Evolutionary conservation across 2,888 invertebrate genomes (phyloP), one percentile per base, ranked within the genome.

Genomic region (Tipula helvola): DNA sequence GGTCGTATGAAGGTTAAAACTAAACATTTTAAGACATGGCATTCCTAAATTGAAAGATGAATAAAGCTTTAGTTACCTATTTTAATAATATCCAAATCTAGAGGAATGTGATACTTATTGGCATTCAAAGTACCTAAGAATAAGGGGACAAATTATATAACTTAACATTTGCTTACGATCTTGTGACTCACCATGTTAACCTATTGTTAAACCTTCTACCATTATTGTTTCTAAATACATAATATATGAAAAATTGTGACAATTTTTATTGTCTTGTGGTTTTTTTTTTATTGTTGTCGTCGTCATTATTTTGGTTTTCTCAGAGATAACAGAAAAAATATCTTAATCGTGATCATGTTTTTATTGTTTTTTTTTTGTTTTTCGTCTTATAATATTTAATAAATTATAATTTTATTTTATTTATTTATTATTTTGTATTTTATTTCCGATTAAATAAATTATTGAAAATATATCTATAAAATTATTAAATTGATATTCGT

Each of bases 371-470:
- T 71, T 71, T 8, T 71, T 71, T 8, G 28, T 71, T 28, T 10
- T 71, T 39, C 5, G 5, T 39, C 7, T 39, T 39, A 7, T 39
- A 7, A 28, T 71, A 71, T 71, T 71, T 71, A 71, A 71, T 71
- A 71, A 71, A 71, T 28, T 71, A 71, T 71, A 71, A 71, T 28
- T 28, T 28, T 71, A 71, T 71, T 71, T 71, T 28, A 71, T 71
- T 71, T 71, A 71, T 71, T 71, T 71, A 57, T 57, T 57, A 57
- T 57, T 57, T 57, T 57, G 4, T 57, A 71, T 71, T 71, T 71
- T 71, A 71, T 71, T 71, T 71, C 71, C 71, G 71, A 71, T 71
- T 71, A 71, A 71, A 71, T 71, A 71, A 71, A 71, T 71, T 71
- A 71, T 71, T 71, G 71, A 71, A 71, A 71, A 71, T 5, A 71